Base-by-base conservation (phyloP, 2,113 vertebrate genomes). In the Clarias gariepinus region DNA sequence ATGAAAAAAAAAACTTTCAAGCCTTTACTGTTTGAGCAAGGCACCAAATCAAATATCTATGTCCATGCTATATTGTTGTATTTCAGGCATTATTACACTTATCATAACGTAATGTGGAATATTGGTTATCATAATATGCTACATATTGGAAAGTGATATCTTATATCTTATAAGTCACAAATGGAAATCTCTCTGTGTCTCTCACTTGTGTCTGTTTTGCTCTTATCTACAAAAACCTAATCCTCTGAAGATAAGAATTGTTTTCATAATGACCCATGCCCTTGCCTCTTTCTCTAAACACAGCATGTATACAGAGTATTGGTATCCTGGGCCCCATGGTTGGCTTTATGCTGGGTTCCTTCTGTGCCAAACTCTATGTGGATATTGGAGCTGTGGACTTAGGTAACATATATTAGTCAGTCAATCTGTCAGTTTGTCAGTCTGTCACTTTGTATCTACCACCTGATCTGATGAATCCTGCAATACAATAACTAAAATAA, bases 271-370 rank as follows among this genome's bases (percentile, higher is more conserved):
- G 57, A 16, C 83, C 1, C 3, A 61, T 84, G 33, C 53, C 2
- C n/a, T 13, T 74, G 9, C 68, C 47, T 69, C 85, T 90, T 78
- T 82, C 23, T 66, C 16, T 80, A 87, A 2, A 87, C 1, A 89
- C 87, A 99, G 98, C 98, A 25, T 97, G 96, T 30, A 95, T 98
- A 58, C 97, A 99, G 89, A 98, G 97, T 0, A 90, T 96, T 3
- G 97, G 97, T 15, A 97, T 99, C 71, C 86, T 99, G 41, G 98
- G 98, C 0, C 98, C 98, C 0, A 96, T 99, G 93, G 96, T 97
- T 90, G 98, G 98, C 41, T 99, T 96, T 90, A 96, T 99, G 89
- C 89, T 99, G 77, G 98, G 98, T 13, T 99, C 98, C 1, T 94
- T 95, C 36, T 97, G 97, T 80, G 95, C 98, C 90, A 98, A 96